Base-by-base conservation (phyloP, 2,797 vertebrate species). In the Cuniculus paca region DNA sequence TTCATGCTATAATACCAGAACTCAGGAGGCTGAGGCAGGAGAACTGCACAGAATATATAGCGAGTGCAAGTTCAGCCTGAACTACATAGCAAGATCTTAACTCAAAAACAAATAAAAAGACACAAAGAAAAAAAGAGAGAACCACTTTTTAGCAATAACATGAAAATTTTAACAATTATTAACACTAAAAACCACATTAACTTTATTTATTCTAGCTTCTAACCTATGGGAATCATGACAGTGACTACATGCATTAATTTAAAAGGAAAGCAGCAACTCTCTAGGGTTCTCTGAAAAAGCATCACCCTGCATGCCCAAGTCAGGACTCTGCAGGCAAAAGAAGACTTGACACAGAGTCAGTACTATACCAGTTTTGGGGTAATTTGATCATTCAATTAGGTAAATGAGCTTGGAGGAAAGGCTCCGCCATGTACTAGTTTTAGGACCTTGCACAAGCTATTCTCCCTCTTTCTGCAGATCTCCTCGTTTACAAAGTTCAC, bases 151-250 rank as follows among this genome's bases (percentile, higher is more conserved):
- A 74, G 65, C 16, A 80, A 36, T 63, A 68, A 80, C 14, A 39
- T 14, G 9, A 26, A 88, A 82, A n/a, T 14, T 48, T 85, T 54
- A 79, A 78, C 63, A 61, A 63, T 77, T 81, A 48, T 34, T 68
- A 36, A 78, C 28, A 94, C 3, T 75, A 2, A 63, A 80, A 81
- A 31, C 22, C 20, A 65, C 56, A 61, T 60, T 85, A 77, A 92
- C 84, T 54, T 42, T 95, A 81, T n/a, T 11, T 91, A 91, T 88
- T 48, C 58, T 50, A 78, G 34, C 19, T 68, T 86, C 78, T 56
- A 63, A 95, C 91, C 56, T 75, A 82, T 6, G 45, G 12, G 17
- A 20, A 90, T 19, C 24, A 39, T 6, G 26, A 72, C 42, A 58
- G 39, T n/a, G 26, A 93, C 60, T 48, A 94, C 52, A 75, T 6